Base-by-base conservation (phyloP, 1,140 invertebrate species). In the Drosophila navojoa region DNA sequence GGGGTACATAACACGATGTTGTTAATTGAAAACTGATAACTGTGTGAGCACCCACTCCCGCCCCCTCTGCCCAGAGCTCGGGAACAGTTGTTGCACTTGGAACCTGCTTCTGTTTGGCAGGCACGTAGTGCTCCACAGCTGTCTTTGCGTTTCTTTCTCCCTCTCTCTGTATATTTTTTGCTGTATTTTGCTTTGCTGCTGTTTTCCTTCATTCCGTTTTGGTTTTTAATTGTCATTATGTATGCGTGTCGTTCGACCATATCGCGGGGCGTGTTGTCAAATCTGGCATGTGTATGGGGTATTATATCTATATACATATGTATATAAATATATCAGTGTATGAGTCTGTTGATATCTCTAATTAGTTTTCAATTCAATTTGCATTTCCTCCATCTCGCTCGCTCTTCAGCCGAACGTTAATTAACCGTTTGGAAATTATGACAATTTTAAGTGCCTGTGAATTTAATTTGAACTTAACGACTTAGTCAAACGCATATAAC, bases 21-120 rank as follows among this genome's bases (percentile, higher is more conserved):
- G 84, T 89, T 87, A 87, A 87, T 87, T 87, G 84, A 87, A 87
- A 87, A 87, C 79, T 87, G 84, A 87, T 87, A 87, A 86, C 81
- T 61, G 63, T 52, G 22, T 35, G n/a, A 38, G 38, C 5, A 10
- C 11, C 52, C 1, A 15, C 42, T 13, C 10, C 38, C 38, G 1
- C 35, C 16, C 16, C 6, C 2, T 0, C 13, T 3, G 13, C 5
- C 4, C 16, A 11, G 9, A 4, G 32, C 16, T 13, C 16, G 40
- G 40, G 60, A 52, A 73, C 64, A 61, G 55, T 76, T 66, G 42
- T 64, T 79, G 40, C 69, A 70, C 53, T 71, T 76, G 71, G 42
- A 75, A 74, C 49, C 50, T 76, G 79, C 77, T 82, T 85, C 70
- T 81, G 81, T 73, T 84, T 80, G 47, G 60, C 52, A 71, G 77